These are phyloP conservation scores for Coremacera marginata DNA, from an alignment of 2,888 invertebrate species.

Conservation along the genomic window DNA sequence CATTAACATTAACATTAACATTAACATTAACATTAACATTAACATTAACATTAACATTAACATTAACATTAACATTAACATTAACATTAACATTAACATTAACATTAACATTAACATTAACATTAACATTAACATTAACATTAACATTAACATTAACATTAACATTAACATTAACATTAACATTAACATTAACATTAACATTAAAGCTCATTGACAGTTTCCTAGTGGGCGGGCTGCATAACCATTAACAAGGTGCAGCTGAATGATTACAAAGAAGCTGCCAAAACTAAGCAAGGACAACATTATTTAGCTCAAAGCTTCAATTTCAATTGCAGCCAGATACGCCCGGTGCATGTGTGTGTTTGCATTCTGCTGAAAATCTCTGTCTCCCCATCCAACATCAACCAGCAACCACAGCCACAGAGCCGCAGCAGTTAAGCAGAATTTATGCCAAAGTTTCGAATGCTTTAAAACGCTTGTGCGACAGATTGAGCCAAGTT, in stretches of 20 bases:
- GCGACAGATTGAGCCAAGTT: neutral
- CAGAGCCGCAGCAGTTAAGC: conserved; percentile 12
- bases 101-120: neutral
- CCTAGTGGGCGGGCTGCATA: neutral
- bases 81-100: neutral
- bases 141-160: conserved; percentile 9
- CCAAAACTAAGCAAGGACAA: neutral
- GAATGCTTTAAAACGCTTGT: neutral
- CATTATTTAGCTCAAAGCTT: conserved; percentile 11
- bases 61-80: neutral
- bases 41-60: neutral
- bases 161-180: neutral
- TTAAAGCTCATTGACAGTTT: neutral
- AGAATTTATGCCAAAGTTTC: conserved; percentile 9
- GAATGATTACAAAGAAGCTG: conserved; percentile 12
- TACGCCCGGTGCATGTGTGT: neutral
- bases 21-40: conserved; percentile 9
- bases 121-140: conserved; percentile 4
- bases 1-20: neutral
- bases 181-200: neutral
- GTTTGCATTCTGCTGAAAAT: neutral
- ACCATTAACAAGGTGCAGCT: neutral
- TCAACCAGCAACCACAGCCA: conserved; percentile 3
- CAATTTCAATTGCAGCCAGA: neutral
- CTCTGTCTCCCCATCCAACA: neutral